Percentiles rank a stretch among this genome's conserved stretches.
These are phyloP conservation scores for Sclerodermus sp. DNA, from an alignment of 2,888 invertebrate species.

Conservation along the genomic window DNA sequence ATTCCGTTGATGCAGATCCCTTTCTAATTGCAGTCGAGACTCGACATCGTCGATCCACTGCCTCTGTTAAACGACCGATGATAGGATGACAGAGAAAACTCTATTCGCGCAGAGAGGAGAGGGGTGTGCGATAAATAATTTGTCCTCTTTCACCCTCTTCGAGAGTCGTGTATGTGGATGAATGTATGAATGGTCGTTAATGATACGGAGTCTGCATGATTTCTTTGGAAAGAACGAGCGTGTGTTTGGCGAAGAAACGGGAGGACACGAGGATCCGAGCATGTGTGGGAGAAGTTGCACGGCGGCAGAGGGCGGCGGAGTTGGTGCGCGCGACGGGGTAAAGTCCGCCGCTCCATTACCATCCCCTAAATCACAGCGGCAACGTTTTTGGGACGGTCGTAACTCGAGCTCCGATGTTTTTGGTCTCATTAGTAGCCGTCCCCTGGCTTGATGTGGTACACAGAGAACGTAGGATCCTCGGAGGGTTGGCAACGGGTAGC, in stretches of 20 bases:
- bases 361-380: slow-evolving; percentile 48
- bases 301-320: slow-evolving; percentile 1
- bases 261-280: not conserved
- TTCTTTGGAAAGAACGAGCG: not conserved
- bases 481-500: slow-evolving; percentile 3
- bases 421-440: slow-evolving; percentile 50
- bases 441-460: slow-evolving; percentile 37
- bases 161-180: too few relatives aligned
- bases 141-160: too few relatives aligned
- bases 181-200: too few relatives aligned
- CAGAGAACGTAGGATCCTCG: slow-evolving; percentile 3
- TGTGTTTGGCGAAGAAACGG: slow-evolving; percentile 2
- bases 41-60: too few relatives aligned
- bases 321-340: slow-evolving; percentile 15
- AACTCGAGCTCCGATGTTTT: slow-evolving; percentile 45
- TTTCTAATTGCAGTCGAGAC: too few relatives aligned
- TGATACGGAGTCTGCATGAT: too few relatives aligned
- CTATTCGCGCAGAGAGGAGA: too few relatives aligned
- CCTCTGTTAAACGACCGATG: too few relatives aligned
- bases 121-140: too few relatives aligned
- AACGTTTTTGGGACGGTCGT: slow-evolving; percentile 51
- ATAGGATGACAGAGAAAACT: too few relatives aligned
- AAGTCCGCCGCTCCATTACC: slow-evolving; percentile 44
- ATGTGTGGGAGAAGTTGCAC: not conserved
- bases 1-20: too few relatives aligned